These are phyloP conservation scores for Danionella dracula DNA, from an alignment of 2,797 vertebrate species.

Conservation along the genomic window DNA sequence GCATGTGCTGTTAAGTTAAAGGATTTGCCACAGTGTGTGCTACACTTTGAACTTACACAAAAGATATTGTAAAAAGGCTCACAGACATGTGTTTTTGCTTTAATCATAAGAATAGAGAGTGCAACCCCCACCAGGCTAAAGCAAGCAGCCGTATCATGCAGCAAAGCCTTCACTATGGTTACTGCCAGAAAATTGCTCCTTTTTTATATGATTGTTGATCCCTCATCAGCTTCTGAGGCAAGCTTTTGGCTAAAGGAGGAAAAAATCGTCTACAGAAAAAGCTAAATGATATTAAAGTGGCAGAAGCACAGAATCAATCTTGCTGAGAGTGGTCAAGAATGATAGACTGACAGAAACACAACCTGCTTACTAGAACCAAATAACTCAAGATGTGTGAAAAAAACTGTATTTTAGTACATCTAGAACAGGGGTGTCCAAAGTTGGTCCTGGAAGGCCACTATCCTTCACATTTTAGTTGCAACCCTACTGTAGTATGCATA, in stretches of 20 bases:
- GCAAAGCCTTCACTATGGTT: constrained; percentile 26
- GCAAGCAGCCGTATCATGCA: constrained; percentile 1
- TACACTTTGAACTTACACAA: constrained; percentile 22
- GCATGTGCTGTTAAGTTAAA: background rate
- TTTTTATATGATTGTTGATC: constrained; percentile 12
- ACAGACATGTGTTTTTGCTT: constrained; percentile 19
- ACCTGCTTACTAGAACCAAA: background rate
- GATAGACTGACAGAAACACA: background rate
- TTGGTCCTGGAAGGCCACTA: too few species aligned
- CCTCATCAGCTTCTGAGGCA: background rate
- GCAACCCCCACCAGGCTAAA: constrained; percentile 3
- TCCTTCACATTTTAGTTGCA: too few species aligned
- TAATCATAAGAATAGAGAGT: constrained; percentile 30
- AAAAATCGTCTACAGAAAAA: constrained; percentile 22
- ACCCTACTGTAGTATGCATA: too few species aligned
- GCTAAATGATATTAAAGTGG: constrained; percentile 39
- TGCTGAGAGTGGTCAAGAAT: background rate
- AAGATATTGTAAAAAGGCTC: constrained; percentile 26
- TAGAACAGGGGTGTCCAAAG: too few species aligned
- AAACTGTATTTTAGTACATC: too few species aligned
- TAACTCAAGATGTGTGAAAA: too few species aligned
- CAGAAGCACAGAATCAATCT: constrained; percentile 30
- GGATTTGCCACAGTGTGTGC: background rate
- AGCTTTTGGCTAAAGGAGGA: constrained; percentile 2
- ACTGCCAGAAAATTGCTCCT: constrained; percentile 21